Evolutionary conservation across 2,113 vertebrate genomes (phyloP).

Genomic region (Pimephales promelas): DNA sequence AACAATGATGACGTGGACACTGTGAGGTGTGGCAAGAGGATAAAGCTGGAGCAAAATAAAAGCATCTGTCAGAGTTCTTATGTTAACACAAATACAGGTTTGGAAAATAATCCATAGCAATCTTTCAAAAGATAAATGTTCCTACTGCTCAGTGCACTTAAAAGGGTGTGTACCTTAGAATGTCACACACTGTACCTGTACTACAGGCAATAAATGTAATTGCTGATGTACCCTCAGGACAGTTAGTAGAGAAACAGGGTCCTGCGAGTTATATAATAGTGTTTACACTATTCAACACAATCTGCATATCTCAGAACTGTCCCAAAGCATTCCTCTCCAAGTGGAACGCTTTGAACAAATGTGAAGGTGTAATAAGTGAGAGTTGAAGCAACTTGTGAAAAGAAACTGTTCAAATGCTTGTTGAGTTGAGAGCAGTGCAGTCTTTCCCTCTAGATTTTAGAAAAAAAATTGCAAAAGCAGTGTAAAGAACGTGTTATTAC

Average conservation of each 20-base stretch:
- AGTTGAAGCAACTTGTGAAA: neutral
- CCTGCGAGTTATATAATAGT: neutral
- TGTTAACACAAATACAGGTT: constrained; percentile 63
- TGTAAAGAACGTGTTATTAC: too few species aligned
- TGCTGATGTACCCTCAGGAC: neutral
- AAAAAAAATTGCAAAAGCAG: too few species aligned
- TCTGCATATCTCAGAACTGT: neutral
- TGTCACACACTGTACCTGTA: constrained; percentile 17
- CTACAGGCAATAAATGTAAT: neutral
- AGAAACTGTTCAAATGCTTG: neutral
- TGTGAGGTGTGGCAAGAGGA: constrained; percentile 68
- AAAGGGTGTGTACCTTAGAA: neutral
- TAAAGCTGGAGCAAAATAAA: constrained; percentile 61
- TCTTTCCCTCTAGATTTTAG: neutral
- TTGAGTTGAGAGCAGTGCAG: neutral
- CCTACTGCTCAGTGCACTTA: neutral
- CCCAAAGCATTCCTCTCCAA: constrained; percentile 33
- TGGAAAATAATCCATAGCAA: neutral
- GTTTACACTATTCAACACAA: neutral
- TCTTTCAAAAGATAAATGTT: neutral
- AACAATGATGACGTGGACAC: constrained; percentile 70
- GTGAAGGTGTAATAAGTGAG: neutral
- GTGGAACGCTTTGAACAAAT: neutral
- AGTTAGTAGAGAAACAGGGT: neutral
- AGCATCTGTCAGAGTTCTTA: constrained; percentile 41